A percentile compares a stretch with the other conserved stretches of the same genome.
Evolutionary conservation across 2,888 invertebrate species (phyloP).

Genomic region (Bombylius discolor): DNA sequence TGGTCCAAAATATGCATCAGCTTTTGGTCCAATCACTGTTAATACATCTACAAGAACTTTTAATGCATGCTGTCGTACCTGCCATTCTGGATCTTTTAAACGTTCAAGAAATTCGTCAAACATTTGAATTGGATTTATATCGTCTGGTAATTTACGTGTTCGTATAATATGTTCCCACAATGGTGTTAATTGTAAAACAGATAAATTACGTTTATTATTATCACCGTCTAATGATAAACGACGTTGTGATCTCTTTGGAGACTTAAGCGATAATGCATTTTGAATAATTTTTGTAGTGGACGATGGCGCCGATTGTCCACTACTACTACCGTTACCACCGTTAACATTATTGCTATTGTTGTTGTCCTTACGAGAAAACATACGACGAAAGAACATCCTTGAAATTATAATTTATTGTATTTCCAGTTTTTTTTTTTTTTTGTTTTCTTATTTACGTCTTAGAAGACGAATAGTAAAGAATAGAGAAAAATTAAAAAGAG

Average conservation of each 20-base stretch:
- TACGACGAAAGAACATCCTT: slow-evolving; percentile 30
- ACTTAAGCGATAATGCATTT: slow-evolving; percentile 1
- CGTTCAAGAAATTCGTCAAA: slow-evolving; percentile 60
- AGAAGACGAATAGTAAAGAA: not conserved
- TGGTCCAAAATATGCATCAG: slow-evolving; percentile 52
- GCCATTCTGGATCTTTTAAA: slow-evolving; percentile 67
- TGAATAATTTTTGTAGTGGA: not conserved
- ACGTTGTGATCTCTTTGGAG: slow-evolving; percentile 3
- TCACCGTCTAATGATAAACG: not conserved
- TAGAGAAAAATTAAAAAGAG: not conserved
- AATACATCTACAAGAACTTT: slow-evolving; percentile 66
- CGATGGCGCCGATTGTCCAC: not conserved
- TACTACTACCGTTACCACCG: not conserved
- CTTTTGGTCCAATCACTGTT: slow-evolving; percentile 53
- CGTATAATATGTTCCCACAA: slow-evolving; percentile 70
- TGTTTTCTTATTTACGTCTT: not conserved
- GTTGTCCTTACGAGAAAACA: slow-evolving; percentile 26
- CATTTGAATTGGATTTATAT: slow-evolving; percentile 50
- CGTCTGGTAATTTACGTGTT: slow-evolving; percentile 56
- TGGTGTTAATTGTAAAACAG: slow-evolving; percentile 48
- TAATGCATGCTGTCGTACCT: slow-evolving; percentile 69
- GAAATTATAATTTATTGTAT: not conserved
- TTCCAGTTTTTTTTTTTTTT: too few relatives aligned
- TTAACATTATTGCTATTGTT: slow-evolving; percentile 4
- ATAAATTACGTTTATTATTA: slow-evolving; percentile 11